A percentile compares a stretch with the other conserved stretches of the same genome.
phyloP scores from a whole-genome alignment of 1,140 invertebrate genomes.

The Drosophila subpulchrella region DNA sequence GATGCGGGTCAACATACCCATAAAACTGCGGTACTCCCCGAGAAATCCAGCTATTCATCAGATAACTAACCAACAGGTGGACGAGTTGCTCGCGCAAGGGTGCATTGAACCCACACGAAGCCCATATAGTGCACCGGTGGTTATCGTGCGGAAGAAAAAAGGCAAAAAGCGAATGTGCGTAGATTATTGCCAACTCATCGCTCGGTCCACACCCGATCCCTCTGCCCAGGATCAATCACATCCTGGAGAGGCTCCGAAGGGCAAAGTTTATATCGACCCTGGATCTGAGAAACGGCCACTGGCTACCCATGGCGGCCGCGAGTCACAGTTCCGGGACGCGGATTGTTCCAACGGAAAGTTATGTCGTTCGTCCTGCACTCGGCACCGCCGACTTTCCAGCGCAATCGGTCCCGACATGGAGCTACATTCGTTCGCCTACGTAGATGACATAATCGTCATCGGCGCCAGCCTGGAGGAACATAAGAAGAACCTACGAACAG shows the following conservation, averaged over 20 bases:
- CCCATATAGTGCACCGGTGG: too few relatives aligned
- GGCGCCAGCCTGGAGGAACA: background rate
- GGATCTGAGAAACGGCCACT: background rate
- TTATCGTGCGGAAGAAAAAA: background rate
- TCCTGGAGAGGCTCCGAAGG: background rate
- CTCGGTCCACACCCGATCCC: background rate
- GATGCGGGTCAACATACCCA: background rate
- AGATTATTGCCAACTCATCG: background rate
- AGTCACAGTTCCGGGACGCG: background rate
- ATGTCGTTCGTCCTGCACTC: background rate
- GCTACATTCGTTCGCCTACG: background rate
- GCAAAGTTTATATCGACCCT: background rate
- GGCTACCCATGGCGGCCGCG: background rate
- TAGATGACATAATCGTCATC: background rate
- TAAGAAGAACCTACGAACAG: background rate
- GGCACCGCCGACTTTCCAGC: background rate
- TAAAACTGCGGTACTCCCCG: background rate
- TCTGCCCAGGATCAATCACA: background rate
- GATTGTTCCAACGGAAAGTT: background rate
- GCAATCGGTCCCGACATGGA: background rate
- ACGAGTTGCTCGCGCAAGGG: too few relatives aligned
- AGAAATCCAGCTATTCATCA: background rate
- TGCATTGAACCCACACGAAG: too few relatives aligned
- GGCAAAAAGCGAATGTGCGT: too few relatives aligned
- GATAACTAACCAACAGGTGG: too few relatives aligned